Evolutionary conservation across 2,797 vertebrate genomes (phyloP), one percentile per base, ranked within the genome.

Genomic region (Typhlichthys subterraneus): DNA sequence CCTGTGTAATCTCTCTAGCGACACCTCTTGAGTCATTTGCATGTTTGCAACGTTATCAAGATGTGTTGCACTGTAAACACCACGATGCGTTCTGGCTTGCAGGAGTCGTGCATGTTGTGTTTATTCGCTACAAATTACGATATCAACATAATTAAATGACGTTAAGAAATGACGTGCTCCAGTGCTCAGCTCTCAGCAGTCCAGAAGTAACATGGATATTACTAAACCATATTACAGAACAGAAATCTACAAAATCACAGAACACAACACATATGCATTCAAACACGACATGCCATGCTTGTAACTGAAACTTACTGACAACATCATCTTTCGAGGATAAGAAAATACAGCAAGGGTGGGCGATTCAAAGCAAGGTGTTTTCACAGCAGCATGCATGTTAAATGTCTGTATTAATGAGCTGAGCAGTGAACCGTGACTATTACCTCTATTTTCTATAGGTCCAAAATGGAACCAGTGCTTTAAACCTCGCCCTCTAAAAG

Each of bases 361-460:
- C 45, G 61, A 67, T 51, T 59, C 45, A 62, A 81, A 70, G 48
- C 31, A 66, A 52, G 38, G 31, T 63, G 57, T 65, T 83, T 57
- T 64, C 48, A 51, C 19, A 52, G 2, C 56, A 61, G 66, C 84
- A 86, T 89, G 86, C 81, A 55, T 13, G 46, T 70, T 67, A 67
- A 69, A 73, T 73, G 0, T 64, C 0, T 61, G 67, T 70, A 79
- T 82, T 77, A 80, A 86, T 72, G 81, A 83, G 69, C 80, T 82
- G 84, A 88, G 85, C 80, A 86, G 82, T 85, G 80, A 84, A 80
- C 75, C 79, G 57, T 57, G 47, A 12, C 52, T 54, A 55, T 69
- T 15, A 15, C 15, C 38, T 11, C 10, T 2, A 49, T 33, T 65
- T 51, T 13, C 11, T 50, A 3, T 46, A n/a, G 53, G 15, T 67